Percentiles rank a stretch among this genome's conserved stretches.
Conservation (phyloP, 1,140 invertebrate species). For the Bombus soroeensis region DNA sequence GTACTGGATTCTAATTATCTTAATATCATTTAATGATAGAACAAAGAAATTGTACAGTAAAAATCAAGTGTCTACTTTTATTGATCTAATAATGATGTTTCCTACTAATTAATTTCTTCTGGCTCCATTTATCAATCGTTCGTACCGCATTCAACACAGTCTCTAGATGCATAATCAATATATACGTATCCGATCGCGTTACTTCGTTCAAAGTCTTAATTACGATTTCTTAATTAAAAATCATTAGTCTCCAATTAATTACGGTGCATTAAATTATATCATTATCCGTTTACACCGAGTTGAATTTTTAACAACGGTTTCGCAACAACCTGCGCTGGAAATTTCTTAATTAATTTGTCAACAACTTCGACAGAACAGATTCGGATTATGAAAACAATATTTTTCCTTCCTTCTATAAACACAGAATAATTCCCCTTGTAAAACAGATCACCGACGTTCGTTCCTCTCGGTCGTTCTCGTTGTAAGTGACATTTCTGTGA, state of each 20-base stretch:
- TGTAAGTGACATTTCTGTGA: constrained; percentile 30
- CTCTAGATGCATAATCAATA: background rate
- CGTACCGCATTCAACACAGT: background rate
- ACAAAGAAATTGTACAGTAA: background rate
- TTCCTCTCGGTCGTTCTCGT: background rate
- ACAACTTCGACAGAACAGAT: background rate
- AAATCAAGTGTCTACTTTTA: background rate
- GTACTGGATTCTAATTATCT: no score
- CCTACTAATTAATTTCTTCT: constrained; percentile 52
- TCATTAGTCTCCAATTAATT: constrained; percentile 21
- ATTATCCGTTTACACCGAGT: background rate
- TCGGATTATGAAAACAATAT: background rate
- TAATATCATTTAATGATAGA: background rate
- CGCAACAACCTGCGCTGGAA: background rate
- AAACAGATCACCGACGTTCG: constrained; percentile 3
- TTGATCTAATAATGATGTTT: background rate
- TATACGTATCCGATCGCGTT: background rate
- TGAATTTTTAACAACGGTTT: no score
- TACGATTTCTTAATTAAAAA: constrained; percentile 13
- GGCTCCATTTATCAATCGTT: background rate
- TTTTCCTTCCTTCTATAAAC: background rate
- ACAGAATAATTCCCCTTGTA: background rate
- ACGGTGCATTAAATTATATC: background rate
- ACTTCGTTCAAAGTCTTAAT: background rate
- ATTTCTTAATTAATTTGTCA: background rate